Evolutionary conservation across 2,888 invertebrate genomes (phyloP).

Genomic region (Chydorus sphaericus): DNA sequence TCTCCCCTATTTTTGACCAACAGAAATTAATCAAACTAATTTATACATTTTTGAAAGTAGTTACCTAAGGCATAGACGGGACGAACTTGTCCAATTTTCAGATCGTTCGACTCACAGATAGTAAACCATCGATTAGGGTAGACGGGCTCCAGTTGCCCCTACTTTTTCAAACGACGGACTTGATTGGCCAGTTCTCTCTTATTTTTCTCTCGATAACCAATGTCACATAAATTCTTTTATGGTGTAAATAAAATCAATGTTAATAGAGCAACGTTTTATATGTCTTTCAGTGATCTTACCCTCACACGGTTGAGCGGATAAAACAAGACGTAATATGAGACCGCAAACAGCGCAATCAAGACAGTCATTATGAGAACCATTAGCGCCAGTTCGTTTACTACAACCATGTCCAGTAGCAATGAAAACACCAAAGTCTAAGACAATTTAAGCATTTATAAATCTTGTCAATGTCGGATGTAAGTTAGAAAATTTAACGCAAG

Average conservation of each 20-base stretch:
- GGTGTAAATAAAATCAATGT: too few relatives aligned
- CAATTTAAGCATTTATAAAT: too few relatives aligned
- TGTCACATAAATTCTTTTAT: slow-evolving; percentile 22
- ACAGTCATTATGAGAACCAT: too few relatives aligned
- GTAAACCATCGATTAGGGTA: slow-evolving; percentile 85
- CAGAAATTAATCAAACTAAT: not conserved
- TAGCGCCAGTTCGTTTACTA: too few relatives aligned
- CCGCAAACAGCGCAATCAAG: too few relatives aligned
- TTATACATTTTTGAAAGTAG: not conserved
- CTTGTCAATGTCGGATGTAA: too few relatives aligned
- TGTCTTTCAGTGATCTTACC: too few relatives aligned
- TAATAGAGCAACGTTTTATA: too few relatives aligned
- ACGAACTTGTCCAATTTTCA: slow-evolving; percentile 40
- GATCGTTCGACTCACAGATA: slow-evolving; percentile 48
- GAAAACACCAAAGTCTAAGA: too few relatives aligned
- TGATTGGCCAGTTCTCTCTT: slow-evolving; percentile 25
- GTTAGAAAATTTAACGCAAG: too few relatives aligned
- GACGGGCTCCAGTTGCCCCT: slow-evolving; percentile 60
- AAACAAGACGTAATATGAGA: slow-evolving; percentile 20
- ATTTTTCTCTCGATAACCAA: slow-evolving; percentile 22
- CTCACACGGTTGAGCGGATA: slow-evolving; percentile 21
- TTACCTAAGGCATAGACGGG: slow-evolving; percentile 50
- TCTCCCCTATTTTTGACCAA: slow-evolving; percentile 38
- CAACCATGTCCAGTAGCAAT: too few relatives aligned
- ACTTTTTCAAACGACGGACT: slow-evolving; percentile 37